Evolutionary conservation across 1,140 invertebrate genomes (phyloP), one percentile per base, ranked within the genome.

Genomic region (Cyrtorhinus lividipennis): DNA sequence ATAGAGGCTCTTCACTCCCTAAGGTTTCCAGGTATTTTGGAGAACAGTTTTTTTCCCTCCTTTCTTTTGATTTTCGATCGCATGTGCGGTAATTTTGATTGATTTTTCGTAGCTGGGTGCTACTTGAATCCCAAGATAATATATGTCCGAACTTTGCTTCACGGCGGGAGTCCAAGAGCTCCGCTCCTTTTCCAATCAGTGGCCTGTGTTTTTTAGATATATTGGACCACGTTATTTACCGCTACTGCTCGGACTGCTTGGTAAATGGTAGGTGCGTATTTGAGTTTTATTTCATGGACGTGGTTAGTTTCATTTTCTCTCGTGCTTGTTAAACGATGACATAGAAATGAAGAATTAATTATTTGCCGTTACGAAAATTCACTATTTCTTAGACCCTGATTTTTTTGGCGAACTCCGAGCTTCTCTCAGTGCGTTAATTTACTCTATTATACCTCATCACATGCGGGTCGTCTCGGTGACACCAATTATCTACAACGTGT

Each of bases 11-110:
- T 20, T 53, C 48, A 22, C 20, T 22, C 48, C 20, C 20, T 15
- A 58, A 12, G 2, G 10, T 58, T 58, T 8, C 24, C 24, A 3
- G 20, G 5, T 24, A 20, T 56, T 18, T 38, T 22, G 8, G 20
- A 53, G 48, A 53, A 15, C 12, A 10, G 8, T 58, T 24, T 58
- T 58, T 12, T 58, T 58, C 10, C 56, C 12, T 58, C 5, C 25
- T 18, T 26, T 25, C 18, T 53, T 22, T 53, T 22, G 10, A 20
- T 10, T 53, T 26, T 26, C 56, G 56, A 58, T 58, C 18, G 56
- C 56, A 58, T 58, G 56, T 58, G 56, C 56, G 56, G 56, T 58
- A 58, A 58, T 58, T 58, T 58, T 58, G 56, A 58, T 58, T 58
- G 56, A 58, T 58, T 58, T 26, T 58, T 58, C 25, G 22, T 58